Conservation (phyloP, 2,113 vertebrate species). For the Suricata suricatta region DNA sequence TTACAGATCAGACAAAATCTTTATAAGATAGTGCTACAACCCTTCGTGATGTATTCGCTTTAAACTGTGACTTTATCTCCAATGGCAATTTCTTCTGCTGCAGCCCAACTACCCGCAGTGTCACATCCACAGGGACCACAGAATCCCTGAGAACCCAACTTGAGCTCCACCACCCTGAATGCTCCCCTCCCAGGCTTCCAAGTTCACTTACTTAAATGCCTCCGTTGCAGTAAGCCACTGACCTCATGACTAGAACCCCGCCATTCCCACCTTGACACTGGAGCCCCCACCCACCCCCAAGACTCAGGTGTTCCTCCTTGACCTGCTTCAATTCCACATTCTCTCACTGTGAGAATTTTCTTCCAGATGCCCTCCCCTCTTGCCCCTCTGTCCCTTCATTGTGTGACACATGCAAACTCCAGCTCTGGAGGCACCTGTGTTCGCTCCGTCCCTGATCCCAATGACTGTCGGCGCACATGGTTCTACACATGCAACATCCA, state of each 20-base stretch:
- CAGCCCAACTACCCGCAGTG: background rate
- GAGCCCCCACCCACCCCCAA: background rate
- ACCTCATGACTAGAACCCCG: background rate
- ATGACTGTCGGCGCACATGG: fast-evolving
- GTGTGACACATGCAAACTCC: background rate
- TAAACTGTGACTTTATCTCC: background rate
- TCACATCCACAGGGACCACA: background rate
- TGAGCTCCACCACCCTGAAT: background rate
- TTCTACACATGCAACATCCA: fast-evolving
- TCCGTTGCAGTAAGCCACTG: too few relatives aligned
- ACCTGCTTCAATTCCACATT: background rate
- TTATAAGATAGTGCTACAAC: background rate
- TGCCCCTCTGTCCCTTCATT: background rate
- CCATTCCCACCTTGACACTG: background rate
- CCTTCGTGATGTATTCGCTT: background rate
- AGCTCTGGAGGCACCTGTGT: background rate
- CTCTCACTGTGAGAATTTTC: background rate
- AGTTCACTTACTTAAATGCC: background rate
- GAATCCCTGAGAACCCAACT: background rate
- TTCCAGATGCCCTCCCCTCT: background rate
- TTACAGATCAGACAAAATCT: background rate
- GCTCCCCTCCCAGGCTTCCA: background rate
- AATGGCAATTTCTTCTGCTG: background rate
- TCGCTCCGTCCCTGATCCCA: background rate
- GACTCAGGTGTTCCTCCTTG: background rate